Conservation (phyloP, 2,113 vertebrate species). For the Strix aluco region DNA sequence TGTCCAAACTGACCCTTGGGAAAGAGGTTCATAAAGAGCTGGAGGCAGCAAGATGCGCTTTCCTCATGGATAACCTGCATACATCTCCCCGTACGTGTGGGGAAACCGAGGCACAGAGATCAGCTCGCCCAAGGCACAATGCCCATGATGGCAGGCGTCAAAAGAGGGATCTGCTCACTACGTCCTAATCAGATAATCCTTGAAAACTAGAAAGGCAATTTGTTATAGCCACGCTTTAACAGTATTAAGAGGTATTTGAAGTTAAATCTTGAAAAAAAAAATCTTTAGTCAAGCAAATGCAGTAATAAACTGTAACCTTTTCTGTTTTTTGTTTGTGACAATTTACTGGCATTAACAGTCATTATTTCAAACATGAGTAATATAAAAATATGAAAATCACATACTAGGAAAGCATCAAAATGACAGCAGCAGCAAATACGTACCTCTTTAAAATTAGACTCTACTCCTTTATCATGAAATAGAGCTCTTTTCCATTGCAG, state of each 20-base stretch:
- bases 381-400: constrained; percentile 43
- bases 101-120: background rate
- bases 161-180: background rate
- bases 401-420: constrained; percentile 28
- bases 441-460: constrained; percentile 22
- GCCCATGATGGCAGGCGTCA: background rate
- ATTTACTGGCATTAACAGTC: background rate
- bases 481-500: constrained; percentile 23
- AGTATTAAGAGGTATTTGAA: background rate
- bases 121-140: too few species aligned
- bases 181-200: background rate
- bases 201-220: background rate
- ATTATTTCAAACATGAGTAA: constrained; percentile 41
- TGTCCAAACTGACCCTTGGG: background rate
- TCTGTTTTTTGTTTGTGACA: background rate
- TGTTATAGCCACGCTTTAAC: background rate
- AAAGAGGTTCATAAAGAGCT: background rate
- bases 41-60: background rate
- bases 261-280: background rate
- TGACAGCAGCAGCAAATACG: constrained; percentile 25
- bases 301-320: background rate
- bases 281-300: background rate
- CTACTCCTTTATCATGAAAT: constrained; percentile 31
- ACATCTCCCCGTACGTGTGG: background rate
- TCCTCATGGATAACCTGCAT: background rate